phyloP scores from a whole-genome alignment of 2,888 invertebrate genomes.

The Meandrusa payeni region DNA sequence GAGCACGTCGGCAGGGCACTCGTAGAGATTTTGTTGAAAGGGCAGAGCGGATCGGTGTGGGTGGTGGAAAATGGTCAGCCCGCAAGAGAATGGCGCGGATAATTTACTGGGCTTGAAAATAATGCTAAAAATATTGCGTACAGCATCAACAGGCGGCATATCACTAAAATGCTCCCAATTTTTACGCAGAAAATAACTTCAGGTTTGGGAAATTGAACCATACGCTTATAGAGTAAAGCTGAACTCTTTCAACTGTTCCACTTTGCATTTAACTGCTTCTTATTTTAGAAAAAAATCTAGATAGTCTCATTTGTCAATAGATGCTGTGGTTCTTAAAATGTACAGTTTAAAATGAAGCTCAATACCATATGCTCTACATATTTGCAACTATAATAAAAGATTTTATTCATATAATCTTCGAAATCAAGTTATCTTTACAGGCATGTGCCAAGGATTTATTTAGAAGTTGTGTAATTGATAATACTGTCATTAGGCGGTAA shows the following conservation, averaged over 20 bases:
- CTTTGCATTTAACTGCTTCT: conserved; percentile 11
- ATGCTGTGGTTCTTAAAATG: not conserved
- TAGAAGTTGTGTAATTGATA: no score
- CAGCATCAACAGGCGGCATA: not conserved
- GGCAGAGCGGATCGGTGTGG: conserved; percentile 87
- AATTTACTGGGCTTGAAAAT: conserved; percentile 25
- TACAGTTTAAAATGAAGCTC: conserved; percentile 13
- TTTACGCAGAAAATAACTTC: conserved; percentile 7
- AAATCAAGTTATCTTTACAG: no score
- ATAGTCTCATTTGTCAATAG: not conserved
- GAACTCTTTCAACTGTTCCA: conserved; percentile 1
- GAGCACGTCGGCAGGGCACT: conserved; percentile 86
- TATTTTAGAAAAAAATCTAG: conserved; percentile 6
- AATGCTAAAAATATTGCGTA: not conserved
- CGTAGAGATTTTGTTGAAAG: conserved; percentile 83
- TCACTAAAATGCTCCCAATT: conserved; percentile 6
- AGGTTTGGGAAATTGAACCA: conserved; percentile 20
- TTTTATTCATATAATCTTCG: no score
- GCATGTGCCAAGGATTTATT: no score
- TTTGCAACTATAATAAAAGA: no score
- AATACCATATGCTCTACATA: no score
- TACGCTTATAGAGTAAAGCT: conserved; percentile 24
- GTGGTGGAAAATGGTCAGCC: conserved; percentile 85
- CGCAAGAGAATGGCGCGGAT: conserved; percentile 81
- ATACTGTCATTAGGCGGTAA: no score